Conservation (phyloP, 2,797 vertebrate genomes). For the Aselliscus stoliczkanus region DNA sequence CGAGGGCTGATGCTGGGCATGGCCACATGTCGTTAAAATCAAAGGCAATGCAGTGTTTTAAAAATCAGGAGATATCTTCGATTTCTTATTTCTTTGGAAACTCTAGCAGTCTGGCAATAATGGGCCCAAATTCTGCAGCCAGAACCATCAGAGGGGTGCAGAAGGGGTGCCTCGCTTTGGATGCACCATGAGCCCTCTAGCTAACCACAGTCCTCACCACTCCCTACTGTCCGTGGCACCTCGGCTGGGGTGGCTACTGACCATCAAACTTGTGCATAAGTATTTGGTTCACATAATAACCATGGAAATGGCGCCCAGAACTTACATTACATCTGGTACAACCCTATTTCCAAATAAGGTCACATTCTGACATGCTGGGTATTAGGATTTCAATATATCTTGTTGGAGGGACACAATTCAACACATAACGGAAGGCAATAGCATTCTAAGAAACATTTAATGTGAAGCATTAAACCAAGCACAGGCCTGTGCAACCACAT, state of each 20-base stretch:
- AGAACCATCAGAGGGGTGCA: not conserved
- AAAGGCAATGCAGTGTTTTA: not conserved
- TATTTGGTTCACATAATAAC: not conserved
- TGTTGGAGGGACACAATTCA: not conserved
- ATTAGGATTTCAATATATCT: not conserved
- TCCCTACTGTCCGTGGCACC: not conserved
- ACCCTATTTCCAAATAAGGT: not conserved
- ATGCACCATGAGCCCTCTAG: not conserved
- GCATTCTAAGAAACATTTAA: not conserved
- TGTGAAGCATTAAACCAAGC: not conserved
- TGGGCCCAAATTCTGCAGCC: not conserved
- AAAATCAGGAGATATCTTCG: not conserved
- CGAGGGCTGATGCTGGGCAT: not conserved
- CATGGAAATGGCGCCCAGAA: not conserved
- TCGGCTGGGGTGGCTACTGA: not conserved
- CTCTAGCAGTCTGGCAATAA: not conserved
- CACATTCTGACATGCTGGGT: not conserved
- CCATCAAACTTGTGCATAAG: not conserved
- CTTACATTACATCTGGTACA: not conserved
- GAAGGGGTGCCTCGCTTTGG: not conserved
- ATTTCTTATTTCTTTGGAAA: conserved; percentile 12
- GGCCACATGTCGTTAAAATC: not conserved
- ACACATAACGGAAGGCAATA: not conserved
- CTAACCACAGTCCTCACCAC: not conserved
- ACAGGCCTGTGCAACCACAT: too few species aligned